These are phyloP conservation scores for Nyctibius grandis DNA, from an alignment of 2,797 vertebrate species.

Conservation along the genomic window DNA sequence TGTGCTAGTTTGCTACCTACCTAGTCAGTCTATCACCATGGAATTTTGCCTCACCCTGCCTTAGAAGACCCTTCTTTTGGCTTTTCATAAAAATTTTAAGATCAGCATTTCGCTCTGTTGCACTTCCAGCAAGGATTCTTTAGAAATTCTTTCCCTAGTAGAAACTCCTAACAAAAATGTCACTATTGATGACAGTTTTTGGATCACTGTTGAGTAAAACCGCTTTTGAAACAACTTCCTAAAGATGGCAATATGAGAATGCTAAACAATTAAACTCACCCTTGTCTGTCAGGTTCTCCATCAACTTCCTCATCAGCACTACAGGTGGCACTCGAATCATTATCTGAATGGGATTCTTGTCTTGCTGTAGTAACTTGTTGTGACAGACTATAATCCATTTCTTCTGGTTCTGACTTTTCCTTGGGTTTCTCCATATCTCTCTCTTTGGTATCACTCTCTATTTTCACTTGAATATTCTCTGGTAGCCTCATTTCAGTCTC, in stretches of 20 bases:
- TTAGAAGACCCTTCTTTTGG: not conserved
- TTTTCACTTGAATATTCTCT: conserved; percentile 83
- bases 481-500: conserved; percentile 81
- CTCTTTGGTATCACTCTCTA: conserved; percentile 89
- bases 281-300: conserved; percentile 88
- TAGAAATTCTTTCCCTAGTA: not conserved
- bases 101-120: not conserved
- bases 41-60: not conserved
- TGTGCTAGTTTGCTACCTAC: not conserved
- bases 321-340: conserved; percentile 99
- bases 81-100: not conserved
- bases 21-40: not conserved
- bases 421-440: conserved; percentile 73
- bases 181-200: not conserved
- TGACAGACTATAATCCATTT: conserved; percentile 65
- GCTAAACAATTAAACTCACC: conserved; percentile 65
- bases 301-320: conserved; percentile 98
- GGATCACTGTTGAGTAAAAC: not conserved
- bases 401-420: conserved; percentile 81
- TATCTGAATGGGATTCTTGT: conserved; percentile 87
- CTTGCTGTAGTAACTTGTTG: conserved; percentile 67
- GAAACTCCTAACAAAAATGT: not conserved
- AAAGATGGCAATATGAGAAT: not conserved
- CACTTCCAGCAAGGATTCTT: not conserved
- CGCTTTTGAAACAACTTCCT: not conserved